Percentiles rank a stretch among this genome's conserved stretches.
Conservation (phyloP, 2,888 invertebrate species). For the Lydus trimaculatus region DNA sequence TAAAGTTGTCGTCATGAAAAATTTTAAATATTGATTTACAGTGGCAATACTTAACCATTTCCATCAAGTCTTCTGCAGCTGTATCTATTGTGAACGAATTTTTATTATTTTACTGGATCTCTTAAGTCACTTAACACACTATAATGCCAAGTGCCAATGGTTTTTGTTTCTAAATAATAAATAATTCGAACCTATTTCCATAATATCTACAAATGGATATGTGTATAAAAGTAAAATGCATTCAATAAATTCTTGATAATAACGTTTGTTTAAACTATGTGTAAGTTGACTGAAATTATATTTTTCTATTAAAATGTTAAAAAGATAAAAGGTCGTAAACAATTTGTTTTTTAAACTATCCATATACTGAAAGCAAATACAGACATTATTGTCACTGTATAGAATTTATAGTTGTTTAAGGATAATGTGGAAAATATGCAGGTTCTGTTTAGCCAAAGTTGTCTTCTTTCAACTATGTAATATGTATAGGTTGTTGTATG, state of each 20-base stretch:
- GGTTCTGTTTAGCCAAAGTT: slow-evolving; percentile 26
- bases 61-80: too few relatives aligned
- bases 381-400: slow-evolving; percentile 33
- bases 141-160: too few relatives aligned
- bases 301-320: slow-evolving; percentile 26
- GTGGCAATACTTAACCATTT: too few relatives aligned
- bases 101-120: too few relatives aligned
- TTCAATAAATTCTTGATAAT: not conserved
- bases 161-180: too few relatives aligned
- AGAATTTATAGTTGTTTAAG: slow-evolving; percentile 32
- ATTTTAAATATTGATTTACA: too few relatives aligned
- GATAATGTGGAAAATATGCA: slow-evolving; percentile 34
- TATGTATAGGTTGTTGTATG: slow-evolving; percentile 23
- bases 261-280: not conserved
- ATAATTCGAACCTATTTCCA: too few relatives aligned
- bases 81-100: too few relatives aligned
- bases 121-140: too few relatives aligned
- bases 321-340: slow-evolving; percentile 31
- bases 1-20: too few relatives aligned
- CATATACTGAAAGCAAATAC: slow-evolving; percentile 31
- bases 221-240: too few relatives aligned
- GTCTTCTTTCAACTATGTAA: not conserved
- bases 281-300: slow-evolving; percentile 28
- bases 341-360: slow-evolving; percentile 27
- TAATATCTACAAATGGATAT: too few relatives aligned